Base-by-base conservation (phyloP, 2,888 invertebrate genomes). In the Abrostola triplasia region DNA sequence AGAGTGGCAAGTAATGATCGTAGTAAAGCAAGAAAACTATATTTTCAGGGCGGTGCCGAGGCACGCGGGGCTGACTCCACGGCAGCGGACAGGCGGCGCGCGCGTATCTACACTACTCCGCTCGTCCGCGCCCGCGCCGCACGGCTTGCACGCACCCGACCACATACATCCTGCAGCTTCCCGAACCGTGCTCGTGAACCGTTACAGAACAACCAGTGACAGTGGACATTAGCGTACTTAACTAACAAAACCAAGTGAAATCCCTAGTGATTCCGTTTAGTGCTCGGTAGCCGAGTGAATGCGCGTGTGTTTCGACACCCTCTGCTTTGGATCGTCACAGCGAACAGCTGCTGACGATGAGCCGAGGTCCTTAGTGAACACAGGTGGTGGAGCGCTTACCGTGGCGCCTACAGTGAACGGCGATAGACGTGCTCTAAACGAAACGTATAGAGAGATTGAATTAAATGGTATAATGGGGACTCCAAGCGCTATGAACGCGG, bases 301-400 rank as follows among this genome's bases (percentile, higher is more conserved):
- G 98, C 97, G 97, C 96, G 97, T 98, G 96, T 98, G 98, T 95
- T 97, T 98, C 95, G 97, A 97, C 95, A 96, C 96, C 95, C 95
- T 97, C 95, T 98, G 98, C 97, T 98, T 98, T 97, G 97, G 97
- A 96, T 97, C 97, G 95, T 96, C 96, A 96, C 97, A 96, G 95
- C 96, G 96, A 90, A 96, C 96, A 95, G 96, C 96, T 96, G 97
- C 95, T 95, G 97, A 97, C 96, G 97, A 97, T 96, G 96, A 96
- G 90, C 95, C 95, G 92, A 95, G 95, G 92, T 88, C 92, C 91
- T 79, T 93, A 91, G 92, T 93, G 87, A 89, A 91, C 77, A 90
- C 92, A 85, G 92, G 92, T 83, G 91, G 92, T 85, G 92, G 93
- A 86, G 90, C 93, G 82, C 89, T 92, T 86, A 93, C 94, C 90